Evolutionary conservation across 1,140 invertebrate species (phyloP).

Genomic region (Aporrectodea caliginosa): DNA sequence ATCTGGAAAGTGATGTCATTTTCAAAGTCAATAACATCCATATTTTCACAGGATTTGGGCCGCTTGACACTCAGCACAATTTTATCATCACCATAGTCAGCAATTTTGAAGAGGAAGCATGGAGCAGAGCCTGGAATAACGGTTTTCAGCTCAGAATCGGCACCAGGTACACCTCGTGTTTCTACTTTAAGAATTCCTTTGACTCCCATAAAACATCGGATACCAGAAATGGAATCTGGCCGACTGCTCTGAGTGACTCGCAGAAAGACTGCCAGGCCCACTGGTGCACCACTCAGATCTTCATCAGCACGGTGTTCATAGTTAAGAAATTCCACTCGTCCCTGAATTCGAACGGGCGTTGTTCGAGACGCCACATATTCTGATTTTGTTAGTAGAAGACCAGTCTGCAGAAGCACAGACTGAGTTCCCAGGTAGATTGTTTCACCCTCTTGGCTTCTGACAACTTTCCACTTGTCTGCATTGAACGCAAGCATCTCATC

Average conservation of each 20-base stretch:
- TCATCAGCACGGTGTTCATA: background rate
- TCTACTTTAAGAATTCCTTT: background rate
- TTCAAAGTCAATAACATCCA: background rate
- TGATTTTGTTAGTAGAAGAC: slow-evolving; percentile 11
- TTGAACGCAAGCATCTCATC: background rate
- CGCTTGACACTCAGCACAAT: slow-evolving; percentile 8
- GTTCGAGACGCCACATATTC: background rate
- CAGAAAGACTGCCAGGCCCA: slow-evolving; percentile 9
- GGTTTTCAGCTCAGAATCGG: background rate
- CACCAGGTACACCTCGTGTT: slow-evolving; percentile 7
- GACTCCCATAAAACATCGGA: slow-evolving; percentile 16
- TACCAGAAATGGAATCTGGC: slow-evolving; percentile 11
- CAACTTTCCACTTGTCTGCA: slow-evolving; percentile 16
- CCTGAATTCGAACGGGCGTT: slow-evolving; percentile 1
- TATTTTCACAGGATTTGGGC: slow-evolving; percentile 2
- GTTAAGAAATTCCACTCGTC: slow-evolving; percentile 20
- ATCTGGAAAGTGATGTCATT: background rate
- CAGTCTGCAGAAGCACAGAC: slow-evolving; percentile 18
- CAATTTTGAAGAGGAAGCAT: slow-evolving; percentile 17
- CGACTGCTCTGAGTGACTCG: slow-evolving; percentile 17
- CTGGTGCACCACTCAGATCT: background rate
- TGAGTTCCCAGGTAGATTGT: slow-evolving; percentile 24
- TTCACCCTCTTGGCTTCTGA: slow-evolving; percentile 10
- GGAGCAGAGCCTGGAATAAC: slow-evolving; percentile 1
- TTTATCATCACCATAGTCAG: background rate